These are phyloP conservation scores for Drosophila nannoptera DNA, from an alignment of 1,140 invertebrate species.

Conservation along the genomic window DNA sequence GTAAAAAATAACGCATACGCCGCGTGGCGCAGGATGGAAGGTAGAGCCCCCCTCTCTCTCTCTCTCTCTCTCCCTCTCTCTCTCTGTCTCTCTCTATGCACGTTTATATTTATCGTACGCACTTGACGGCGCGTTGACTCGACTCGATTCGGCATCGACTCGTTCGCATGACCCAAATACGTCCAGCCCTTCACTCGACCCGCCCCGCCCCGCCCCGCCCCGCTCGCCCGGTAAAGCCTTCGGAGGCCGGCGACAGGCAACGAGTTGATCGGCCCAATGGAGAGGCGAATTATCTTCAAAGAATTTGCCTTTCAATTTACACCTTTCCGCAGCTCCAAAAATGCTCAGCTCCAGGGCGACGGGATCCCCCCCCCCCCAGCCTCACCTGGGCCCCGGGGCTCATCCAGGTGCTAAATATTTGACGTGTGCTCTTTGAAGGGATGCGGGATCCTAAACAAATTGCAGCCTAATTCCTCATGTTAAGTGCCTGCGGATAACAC, in stretches of 20 bases:
- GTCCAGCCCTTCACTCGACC: conserved; percentile 1
- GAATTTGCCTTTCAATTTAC: too few relatives aligned
- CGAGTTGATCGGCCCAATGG: conserved; percentile 56
- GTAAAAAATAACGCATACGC: conserved; percentile 36
- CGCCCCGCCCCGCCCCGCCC: background rate
- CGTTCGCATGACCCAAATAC: conserved; percentile 15
- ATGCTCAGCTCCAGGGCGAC: too few relatives aligned
- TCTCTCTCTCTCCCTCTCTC: background rate
- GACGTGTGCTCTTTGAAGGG: background rate
- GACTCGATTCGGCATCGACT: background rate
- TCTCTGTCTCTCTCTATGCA: background rate
- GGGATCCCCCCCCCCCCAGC: too few relatives aligned
- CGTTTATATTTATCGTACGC: conserved; percentile 9
- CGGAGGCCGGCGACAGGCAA: conserved; percentile 13
- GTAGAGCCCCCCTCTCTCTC: background rate
- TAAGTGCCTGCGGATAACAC: background rate
- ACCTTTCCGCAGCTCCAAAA: background rate
- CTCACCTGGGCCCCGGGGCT: background rate
- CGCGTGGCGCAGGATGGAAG: conserved; percentile 14
- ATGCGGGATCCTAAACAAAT: too few relatives aligned
- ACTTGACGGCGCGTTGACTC: background rate
- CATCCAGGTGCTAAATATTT: background rate
- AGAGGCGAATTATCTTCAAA: too few relatives aligned
- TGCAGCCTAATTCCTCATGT: background rate
- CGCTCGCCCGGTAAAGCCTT: too few relatives aligned